Evolutionary conservation across 2,888 invertebrate species (phyloP), one percentile per base, ranked within the genome.

Genomic region (Pheosia tremula): DNA sequence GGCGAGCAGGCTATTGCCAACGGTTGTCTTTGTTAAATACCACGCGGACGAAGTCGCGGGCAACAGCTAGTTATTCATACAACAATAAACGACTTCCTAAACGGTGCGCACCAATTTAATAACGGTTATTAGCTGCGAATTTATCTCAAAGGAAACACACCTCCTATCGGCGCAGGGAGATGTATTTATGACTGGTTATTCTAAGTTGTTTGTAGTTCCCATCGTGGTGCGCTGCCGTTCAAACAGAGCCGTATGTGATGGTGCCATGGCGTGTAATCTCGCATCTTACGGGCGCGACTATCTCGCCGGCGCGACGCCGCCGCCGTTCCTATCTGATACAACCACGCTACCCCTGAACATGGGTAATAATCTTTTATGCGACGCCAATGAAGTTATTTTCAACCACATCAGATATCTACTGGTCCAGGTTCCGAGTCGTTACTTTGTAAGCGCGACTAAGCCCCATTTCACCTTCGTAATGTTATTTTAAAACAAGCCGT

Each of bases 171-270:
- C 71, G 75, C 68, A 67, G 65, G 65, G 71, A 77, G 80, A 76
- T 69, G 71, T 84, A 83, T 88, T 87, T 88, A 89, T 84, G 84
- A 80, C 77, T 74, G 77, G 80, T 79, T 78, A 74, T 79, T 82
- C 74, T 75, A 75, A 74, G 77, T 79, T 88, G 87, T 87, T 88
- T 86, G 81, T 81, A 72, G 86, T 87, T 87, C 84, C 84, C 84
- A 85, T 76, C 76, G 81, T 70, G 63, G 75, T 75, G 65, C 66
- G 69, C 64, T 66, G 67, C 58, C 77, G 77, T 78, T 80, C 79
- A 82, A 81, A 83, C 82, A 72, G 71, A 71, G 72, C 74, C 67
- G 67, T 72, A 67, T 78, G 73, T 74, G 79, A 75, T 77, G 66
- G 67, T 74, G 69, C 72, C 80, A 85, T 83, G 81, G 78, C 68